Evolutionary conservation across 2,888 invertebrate genomes (phyloP), one percentile per base, ranked within the genome.

Genomic region (Megalurothrips usitatus): DNA sequence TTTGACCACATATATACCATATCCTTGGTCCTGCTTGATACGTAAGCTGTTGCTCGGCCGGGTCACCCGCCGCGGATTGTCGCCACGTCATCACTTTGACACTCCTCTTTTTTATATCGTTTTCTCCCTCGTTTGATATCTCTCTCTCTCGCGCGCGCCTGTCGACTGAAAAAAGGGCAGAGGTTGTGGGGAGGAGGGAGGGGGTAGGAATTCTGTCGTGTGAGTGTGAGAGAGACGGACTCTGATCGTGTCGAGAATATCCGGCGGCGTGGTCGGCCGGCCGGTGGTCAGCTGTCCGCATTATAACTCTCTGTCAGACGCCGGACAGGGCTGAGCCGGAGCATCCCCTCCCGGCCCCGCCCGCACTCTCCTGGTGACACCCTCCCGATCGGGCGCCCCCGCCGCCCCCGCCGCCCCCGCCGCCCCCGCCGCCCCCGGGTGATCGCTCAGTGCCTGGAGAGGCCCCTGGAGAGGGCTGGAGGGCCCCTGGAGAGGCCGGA

Each of bases 101-200:
- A 43, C 34, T 43, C 23, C 63, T 80, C 68, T 80, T 68, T 68
- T 80, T 68, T 68, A 58, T 12, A 58, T 80, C 68, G 78, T 68
- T 75, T 8, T 63, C 12, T 80, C 34, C 79, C 19, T 34, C 34
- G n/a, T 80, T 34, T 75, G 23, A 43, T 43, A 2, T 43, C 34
- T 43, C 6, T 2, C 34, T 43, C 34, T n/a, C n/a, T n/a, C n/a
- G n/a, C n/a, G n/a, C n/a, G n/a, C n/a, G n/a, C n/a, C 34, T 12
- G 52, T 52, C 52, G 52, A 52, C 1, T 10, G 52, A 43, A 43
- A 43, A 43, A 43, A 43, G 6, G 6, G 6, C 34, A 43, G 34
- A 43, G 6, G 10, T 49, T 12, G 14, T 52, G 52, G 14, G 58
- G 14, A 19, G 0, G 58, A 58, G 19, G 0, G 14, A 14, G 58